Evolutionary conservation across 2,888 invertebrate genomes (phyloP).

Genomic region (Brachyptera risi): DNA sequence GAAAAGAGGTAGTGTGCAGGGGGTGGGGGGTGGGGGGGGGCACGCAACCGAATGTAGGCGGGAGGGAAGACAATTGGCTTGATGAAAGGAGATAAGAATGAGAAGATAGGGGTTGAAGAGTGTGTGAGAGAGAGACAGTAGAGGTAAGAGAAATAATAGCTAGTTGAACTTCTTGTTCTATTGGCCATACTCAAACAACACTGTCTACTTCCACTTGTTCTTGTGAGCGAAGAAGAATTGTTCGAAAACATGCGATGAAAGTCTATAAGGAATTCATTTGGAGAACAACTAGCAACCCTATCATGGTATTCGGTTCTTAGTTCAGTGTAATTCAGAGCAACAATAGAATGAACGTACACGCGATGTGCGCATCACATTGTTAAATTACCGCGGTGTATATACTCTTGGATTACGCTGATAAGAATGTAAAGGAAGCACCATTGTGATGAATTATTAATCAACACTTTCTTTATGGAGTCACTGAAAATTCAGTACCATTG

Average conservation of each 20-base stretch:
- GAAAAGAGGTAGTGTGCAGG: no score
- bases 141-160: neutral
- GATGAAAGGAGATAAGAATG: constrained; percentile 8
- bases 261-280: constrained; percentile 1
- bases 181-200: no score
- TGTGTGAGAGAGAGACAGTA: neutral
- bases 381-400: neutral
- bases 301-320: neutral
- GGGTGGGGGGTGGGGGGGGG: no score
- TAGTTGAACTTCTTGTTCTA: no score
- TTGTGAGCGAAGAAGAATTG: neutral
- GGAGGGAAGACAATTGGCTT: constrained; percentile 2
- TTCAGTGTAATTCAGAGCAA: no score
- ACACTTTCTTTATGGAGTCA: no score
- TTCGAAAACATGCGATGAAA: neutral
- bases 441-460: no score
- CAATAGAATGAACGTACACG: no score
- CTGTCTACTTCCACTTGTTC: no score
- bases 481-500: no score
- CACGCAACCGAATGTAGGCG: neutral
- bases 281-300: neutral
- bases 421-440: no score
- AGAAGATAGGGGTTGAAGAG: neutral
- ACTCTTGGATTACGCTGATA: no score
- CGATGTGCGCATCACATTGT: neutral